Evolutionary conservation across 1,140 invertebrate genomes (phyloP).

Genomic region (Drosophila yakuba): DNA sequence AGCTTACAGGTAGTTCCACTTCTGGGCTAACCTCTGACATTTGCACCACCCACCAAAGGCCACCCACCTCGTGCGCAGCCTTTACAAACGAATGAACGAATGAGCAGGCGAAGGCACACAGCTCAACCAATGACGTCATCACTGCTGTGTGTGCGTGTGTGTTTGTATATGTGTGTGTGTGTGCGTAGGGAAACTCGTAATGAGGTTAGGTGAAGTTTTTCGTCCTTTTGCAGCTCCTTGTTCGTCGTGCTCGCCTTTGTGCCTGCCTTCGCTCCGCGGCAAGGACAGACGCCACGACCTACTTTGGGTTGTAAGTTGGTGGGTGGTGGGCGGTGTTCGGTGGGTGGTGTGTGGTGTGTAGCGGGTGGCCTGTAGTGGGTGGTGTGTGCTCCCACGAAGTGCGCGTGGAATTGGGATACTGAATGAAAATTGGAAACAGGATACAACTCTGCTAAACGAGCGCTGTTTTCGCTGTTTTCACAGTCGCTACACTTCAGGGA

Average conservation of each 20-base stretch:
- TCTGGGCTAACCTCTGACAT: constrained; percentile 31
- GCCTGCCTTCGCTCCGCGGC: constrained; percentile 42
- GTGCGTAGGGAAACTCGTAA: constrained; percentile 59
- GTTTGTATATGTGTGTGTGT: background rate
- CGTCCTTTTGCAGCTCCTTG: constrained; percentile 38
- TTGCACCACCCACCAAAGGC: background rate
- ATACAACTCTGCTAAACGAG: constrained; percentile 47
- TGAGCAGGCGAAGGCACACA: constrained; percentile 56
- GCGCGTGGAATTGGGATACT: constrained; percentile 68
- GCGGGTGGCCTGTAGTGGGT: background rate
- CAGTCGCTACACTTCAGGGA: constrained; percentile 11
- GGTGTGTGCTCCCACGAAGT: constrained; percentile 12
- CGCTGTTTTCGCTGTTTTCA: constrained; percentile 19
- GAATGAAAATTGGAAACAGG: constrained; percentile 80
- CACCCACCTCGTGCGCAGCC: constrained; percentile 53
- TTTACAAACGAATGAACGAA: constrained; percentile 63
- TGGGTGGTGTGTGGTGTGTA: background rate
- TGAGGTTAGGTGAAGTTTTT: constrained; percentile 77
- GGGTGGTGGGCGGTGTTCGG: background rate
- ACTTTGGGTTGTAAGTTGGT: constrained; percentile 49
- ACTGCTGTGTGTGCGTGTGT: constrained; percentile 10
- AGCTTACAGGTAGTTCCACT: constrained; percentile 4
- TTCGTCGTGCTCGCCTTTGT: constrained; percentile 27
- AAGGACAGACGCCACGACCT: constrained; percentile 66
- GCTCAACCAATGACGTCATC: constrained; percentile 78